Evolutionary conservation across 2,888 invertebrate genomes (phyloP).

Genomic region (Andrena marginata): DNA sequence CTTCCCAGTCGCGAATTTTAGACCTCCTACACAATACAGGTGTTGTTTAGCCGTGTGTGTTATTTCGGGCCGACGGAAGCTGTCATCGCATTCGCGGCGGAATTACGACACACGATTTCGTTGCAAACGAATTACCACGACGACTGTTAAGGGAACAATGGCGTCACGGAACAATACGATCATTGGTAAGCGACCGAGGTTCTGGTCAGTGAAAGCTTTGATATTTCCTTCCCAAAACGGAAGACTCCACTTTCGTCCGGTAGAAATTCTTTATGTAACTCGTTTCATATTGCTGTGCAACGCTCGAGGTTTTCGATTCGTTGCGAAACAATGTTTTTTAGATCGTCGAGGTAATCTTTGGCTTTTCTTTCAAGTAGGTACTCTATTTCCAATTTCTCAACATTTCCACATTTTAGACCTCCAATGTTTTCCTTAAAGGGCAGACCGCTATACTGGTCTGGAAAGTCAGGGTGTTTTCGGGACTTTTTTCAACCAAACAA

Average conservation of each 20-base stretch:
- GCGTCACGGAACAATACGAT: constrained; percentile 29
- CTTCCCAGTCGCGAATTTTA: not conserved
- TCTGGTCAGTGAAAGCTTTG: constrained; percentile 44
- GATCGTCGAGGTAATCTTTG: not conserved
- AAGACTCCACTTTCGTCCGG: constrained; percentile 28
- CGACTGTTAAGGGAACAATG: constrained; percentile 47
- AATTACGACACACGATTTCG: constrained; percentile 16
- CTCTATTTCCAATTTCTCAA: too few relatives aligned
- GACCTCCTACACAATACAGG: not conserved
- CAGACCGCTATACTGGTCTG: too few relatives aligned
- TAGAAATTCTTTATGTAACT: constrained; percentile 24
- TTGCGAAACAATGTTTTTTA: not conserved
- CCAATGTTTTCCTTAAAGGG: too few relatives aligned
- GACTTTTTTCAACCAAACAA: too few relatives aligned
- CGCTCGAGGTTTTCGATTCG: not conserved
- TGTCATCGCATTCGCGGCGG: constrained; percentile 13
- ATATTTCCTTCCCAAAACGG: constrained; percentile 45
- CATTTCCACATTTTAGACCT: too few relatives aligned
- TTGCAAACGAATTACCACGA: constrained; percentile 38
- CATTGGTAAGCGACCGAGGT: constrained; percentile 37
- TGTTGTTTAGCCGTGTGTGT: not conserved
- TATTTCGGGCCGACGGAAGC: not conserved
- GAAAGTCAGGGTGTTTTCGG: too few relatives aligned
- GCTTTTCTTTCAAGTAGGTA: not conserved
- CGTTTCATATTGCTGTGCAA: not conserved